Conservation (phyloP, 2,113 vertebrate species). For the Lepisosteus osseus region DNA sequence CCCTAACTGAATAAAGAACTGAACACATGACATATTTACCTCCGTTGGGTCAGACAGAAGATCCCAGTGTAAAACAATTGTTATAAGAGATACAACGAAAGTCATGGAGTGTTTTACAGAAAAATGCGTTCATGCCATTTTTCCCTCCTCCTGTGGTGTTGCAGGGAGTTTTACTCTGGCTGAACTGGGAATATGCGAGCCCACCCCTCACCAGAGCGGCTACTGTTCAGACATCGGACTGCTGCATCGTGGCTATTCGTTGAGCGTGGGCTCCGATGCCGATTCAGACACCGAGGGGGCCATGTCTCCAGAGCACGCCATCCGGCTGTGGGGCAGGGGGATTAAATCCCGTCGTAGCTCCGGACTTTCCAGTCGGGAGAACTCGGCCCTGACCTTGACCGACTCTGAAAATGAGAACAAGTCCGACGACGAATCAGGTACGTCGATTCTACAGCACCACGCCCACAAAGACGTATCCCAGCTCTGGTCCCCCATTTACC, state of each 20-base stretch:
- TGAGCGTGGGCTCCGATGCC: constrained; percentile 81
- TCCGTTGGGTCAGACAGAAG: too few relatives aligned
- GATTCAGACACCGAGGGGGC: constrained; percentile 91
- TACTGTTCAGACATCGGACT: constrained; percentile 90
- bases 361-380: constrained; percentile 86
- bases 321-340: constrained; percentile 85
- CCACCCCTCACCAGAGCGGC: constrained; percentile 77
- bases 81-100: too few relatives aligned
- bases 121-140: too few relatives aligned
- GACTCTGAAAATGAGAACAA: constrained; percentile 92
- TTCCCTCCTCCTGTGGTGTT: constrained; percentile 26
- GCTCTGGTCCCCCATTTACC: too few relatives aligned
- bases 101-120: too few relatives aligned
- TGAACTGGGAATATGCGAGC: constrained; percentile 88
- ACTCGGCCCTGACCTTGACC: constrained; percentile 87
- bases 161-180: constrained; percentile 89
- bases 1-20: too few relatives aligned
- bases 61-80: too few relatives aligned
- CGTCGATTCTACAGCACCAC: constrained; percentile 30
- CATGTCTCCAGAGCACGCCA: constrained; percentile 86
- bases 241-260: constrained; percentile 85
- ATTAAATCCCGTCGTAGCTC: constrained; percentile 87
- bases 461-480: too few relatives aligned
- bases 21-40: too few relatives aligned
- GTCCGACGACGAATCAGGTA: constrained; percentile 90